Evolutionary conservation across 64 coral and sea anemone species (phyloP), one percentile per base, ranked within the genome.

Genomic region (Actinia tenebrosa): DNA sequence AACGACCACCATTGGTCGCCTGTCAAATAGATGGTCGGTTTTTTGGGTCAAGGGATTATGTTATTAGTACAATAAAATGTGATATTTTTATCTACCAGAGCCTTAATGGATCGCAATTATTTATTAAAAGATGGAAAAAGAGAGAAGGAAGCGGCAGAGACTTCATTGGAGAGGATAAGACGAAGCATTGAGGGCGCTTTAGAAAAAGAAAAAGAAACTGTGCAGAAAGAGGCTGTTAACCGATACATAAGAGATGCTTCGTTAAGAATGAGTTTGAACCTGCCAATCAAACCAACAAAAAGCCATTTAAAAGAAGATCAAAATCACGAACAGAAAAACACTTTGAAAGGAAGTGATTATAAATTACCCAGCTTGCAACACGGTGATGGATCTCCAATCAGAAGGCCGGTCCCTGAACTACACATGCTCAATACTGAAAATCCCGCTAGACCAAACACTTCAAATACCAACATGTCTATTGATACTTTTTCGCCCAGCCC

Each of bases 281-380:
- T 92, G 86, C 87, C 91, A 84, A 92, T 92, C 81, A 92, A 89
- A 85, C 91, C 91, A 61, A 37, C 30, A 55, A 85, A 83, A 85
- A 62, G 56, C 16, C 83, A 45, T 44, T 60, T 18, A 22, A 85
- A 58, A 61, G 83, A 85, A 62, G 23, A 75, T 78, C 66, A 43
- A 10, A 75, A 69, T 46, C 54, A 55, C 60, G 85, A 54, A 50
- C 53, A 22, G 14, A 91, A 91, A 54, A 91, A 45, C 22, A 79
- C 27, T 17, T 53, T 59, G 15, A 58, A 58, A 77, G 86, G 23
- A 88, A 58, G 11, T 16, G 78, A 79, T 78, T 78, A 78, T 25
- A 80, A 91, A 52, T 52, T 91, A 20, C 90, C 90, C 23, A 87
- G 68, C n/a, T 22, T 91, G 16, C 78, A 80, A 62, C 30, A 47